Base-by-base conservation (phyloP, 2,797 vertebrate genomes). In the Catamblyrhynchus diadema region DNA sequence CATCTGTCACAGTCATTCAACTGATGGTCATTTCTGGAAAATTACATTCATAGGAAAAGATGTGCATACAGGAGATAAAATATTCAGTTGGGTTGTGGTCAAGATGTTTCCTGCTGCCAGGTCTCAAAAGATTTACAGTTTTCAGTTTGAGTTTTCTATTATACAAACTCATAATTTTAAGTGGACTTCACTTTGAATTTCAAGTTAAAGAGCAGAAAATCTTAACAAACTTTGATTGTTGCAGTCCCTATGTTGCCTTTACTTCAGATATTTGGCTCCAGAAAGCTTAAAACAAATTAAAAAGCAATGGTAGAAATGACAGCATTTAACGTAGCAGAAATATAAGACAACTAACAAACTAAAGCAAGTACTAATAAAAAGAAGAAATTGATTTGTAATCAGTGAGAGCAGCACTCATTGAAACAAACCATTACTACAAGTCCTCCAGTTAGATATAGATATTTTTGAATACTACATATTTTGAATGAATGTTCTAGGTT, bases 11-110 rank as follows among this genome's bases (percentile, higher is more conserved):
- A 88, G 47, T 4, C 30, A 48, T 72, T 64, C 73, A 92, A 92
- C 78, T 32, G 44, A 66, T 3, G 0, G 71, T 21, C 64, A 42
- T 60, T 92, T 80, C 66, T 77, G 48, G 83, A 90, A 90, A 81
- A 53, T 32, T 66, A n/a, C 25, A 37, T 73, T 80, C 70, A 8
- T 17, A 73, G 75, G 32, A 71, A 72, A 62, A 72, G 41, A 27
- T 10, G 30, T 96, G 95, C 17, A 30, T 19, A 32, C 4, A 22
- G 6, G 50, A 95, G 96, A 97, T 97, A 96, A 95, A 88, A 50
- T 10, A 53, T 90, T 95, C 95, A 12, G 95, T 95, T 94, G 48
- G 12, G 41, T 30, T 90, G 88, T 77, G 93, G 93, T 92, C 73
- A 84, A 54, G 73, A 79, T 30, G 35, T 28, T 93, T 90, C 77